Evolutionary conservation across 2,113 vertebrate species (phyloP), one percentile per base, ranked within the genome.

Genomic region (Empidonax alnorum): DNA sequence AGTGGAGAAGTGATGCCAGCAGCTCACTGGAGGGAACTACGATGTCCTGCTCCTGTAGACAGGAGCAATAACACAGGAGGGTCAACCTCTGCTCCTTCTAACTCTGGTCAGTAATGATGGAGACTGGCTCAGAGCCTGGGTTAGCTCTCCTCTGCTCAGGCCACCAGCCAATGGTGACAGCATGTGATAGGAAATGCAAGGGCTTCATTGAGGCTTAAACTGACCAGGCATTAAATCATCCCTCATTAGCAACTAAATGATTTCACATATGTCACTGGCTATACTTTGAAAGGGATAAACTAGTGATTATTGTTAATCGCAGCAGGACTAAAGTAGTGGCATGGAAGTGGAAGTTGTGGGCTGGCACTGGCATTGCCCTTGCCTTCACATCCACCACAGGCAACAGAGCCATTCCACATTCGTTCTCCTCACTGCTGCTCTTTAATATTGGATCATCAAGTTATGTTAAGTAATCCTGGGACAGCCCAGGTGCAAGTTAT

Each of bases 1-100:
- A 46, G 25, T 6, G 28, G 20, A 84, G 33, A 50, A 84, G 18
- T 2, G 24, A 20, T 8, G 18, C 33, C 1, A 0, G 11, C 24
- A 59, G 39, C 33, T 50, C 1, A 0, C 31, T 9, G 13, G 12
- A 53, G 30, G 13, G 47, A 35, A 39, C 59, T 39, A 27, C 0
- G 2, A 27, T 8, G 13, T 62, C 53, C 21, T 35, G 6, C 16
- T 50, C 41, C 1, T 21, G 21, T 23, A 58, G 62, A 41, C 7
- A 58, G 68, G 24, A 85, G 23, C 31, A 37, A 2, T 5, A 58
- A 15, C 7, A 14, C 14, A 31, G 20, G 20, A 79, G 8, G 19
- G 11, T 23, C 16, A 84, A 30, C 20, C 14, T 14, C 24, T 25
- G 23, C 18, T 76, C 23, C 58, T 30, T 24, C 58, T 33, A n/a